A percentile compares a stretch with the other conserved stretches of the same genome.
Evolutionary conservation across 1,140 invertebrate genomes (phyloP).

Genomic region (Stratiolaelaps scimitus): DNA sequence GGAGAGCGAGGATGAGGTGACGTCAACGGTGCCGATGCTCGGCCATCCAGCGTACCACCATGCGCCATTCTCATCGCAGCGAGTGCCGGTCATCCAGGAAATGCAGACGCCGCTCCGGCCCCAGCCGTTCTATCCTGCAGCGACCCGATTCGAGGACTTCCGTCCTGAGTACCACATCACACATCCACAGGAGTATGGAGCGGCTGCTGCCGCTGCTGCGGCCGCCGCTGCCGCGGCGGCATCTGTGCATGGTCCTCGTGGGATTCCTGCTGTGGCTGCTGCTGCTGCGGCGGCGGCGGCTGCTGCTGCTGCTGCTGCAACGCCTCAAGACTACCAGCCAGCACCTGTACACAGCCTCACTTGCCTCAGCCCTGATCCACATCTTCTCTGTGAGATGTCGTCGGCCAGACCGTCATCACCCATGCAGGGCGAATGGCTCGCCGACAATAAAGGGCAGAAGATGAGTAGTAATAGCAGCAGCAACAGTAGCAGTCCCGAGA

Average conservation of each 20-base stretch:
- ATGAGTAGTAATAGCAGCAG: no score
- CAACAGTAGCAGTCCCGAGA: neutral
- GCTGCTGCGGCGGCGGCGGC: no score
- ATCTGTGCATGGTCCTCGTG: no score
- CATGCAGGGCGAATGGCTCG: neutral
- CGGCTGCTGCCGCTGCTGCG: neutral
- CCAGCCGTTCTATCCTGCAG: constrained; percentile 12
- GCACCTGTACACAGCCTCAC: neutral
- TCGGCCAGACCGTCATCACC: constrained; percentile 7
- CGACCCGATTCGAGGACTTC: neutral
- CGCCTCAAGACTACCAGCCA: neutral
- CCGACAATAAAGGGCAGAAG: no score
- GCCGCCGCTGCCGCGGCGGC: no score
- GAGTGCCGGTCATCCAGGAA: constrained; percentile 24
- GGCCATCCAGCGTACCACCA: constrained; percentile 23
- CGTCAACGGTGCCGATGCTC: constrained; percentile 11
- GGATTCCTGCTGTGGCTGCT: no score
- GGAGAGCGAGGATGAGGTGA: constrained; percentile 26
- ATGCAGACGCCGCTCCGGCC: constrained; percentile 22
- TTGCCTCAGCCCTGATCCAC: constrained; percentile 14
- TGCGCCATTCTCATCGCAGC: constrained; percentile 15
- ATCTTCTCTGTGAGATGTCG: neutral
- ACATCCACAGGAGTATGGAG: neutral
- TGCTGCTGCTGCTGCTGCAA: no score
- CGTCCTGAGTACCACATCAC: constrained; percentile 5